A percentile compares a stretch with the other conserved stretches of the same genome.
Conservation (phyloP, 2,888 invertebrate species). For the Neoascia interrupta region DNA sequence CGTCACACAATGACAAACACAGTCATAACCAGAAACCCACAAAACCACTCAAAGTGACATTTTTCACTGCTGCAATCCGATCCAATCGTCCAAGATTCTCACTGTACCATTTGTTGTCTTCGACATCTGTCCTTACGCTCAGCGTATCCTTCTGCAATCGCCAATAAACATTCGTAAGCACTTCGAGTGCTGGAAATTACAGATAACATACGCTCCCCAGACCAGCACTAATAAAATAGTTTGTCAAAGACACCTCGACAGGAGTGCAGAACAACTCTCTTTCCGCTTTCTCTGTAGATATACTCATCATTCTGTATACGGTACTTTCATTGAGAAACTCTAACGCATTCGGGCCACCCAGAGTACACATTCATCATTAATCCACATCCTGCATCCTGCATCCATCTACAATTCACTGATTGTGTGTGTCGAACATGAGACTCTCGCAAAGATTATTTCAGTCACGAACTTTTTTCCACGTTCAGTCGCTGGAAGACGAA, state of each 20-base stretch:
- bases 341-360: constrained; percentile 8
- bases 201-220: constrained; percentile 14
- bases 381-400: constrained; percentile 52
- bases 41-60: constrained; percentile 6
- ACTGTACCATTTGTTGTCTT: constrained; percentile 45
- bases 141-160: neutral
- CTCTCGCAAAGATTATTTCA: constrained; percentile 29
- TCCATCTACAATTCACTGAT: constrained; percentile 35
- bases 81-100: constrained; percentile 43
- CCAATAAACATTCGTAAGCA: neutral
- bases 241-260: constrained; percentile 52
- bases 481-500: constrained; percentile 43
- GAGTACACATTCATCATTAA: constrained; percentile 56
- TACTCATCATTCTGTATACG: neutral
- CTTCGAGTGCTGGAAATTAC: constrained; percentile 32
- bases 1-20: constrained; percentile 9
- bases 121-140: constrained; percentile 10
- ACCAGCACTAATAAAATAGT: constrained; percentile 63
- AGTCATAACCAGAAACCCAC: neutral
- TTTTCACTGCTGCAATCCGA: constrained; percentile 28
- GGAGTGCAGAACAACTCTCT: neutral
- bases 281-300: constrained; percentile 28
- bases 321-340: constrained; percentile 3
- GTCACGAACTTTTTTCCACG: constrained; percentile 60
- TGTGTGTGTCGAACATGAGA: constrained; percentile 41